phyloP scores from a whole-genome alignment of 2,888 invertebrate species.

The Xanthia togata region DNA sequence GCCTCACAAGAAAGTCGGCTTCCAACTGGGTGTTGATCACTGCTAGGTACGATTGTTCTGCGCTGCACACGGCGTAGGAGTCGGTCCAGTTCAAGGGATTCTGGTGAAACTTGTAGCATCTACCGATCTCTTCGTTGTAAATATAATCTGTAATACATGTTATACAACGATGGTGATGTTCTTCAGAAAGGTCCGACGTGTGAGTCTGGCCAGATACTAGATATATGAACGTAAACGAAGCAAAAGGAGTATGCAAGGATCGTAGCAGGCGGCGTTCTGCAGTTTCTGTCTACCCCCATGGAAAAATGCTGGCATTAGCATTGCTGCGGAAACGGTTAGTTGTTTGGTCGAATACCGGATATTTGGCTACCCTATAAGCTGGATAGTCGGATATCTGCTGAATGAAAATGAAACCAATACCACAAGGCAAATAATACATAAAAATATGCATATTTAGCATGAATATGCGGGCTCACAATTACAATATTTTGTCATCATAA shows the following conservation, averaged over 20 bases:
- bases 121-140: slow-evolving; percentile 69
- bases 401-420: background rate
- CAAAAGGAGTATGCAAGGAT: background rate
- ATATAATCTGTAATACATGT: slow-evolving; percentile 74
- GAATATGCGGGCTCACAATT: too few relatives aligned
- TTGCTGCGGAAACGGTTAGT: background rate
- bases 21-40: slow-evolving; percentile 73
- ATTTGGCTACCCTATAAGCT: background rate
- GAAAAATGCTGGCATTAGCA: too few relatives aligned
- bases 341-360: background rate
- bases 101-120: slow-evolving; percentile 83
- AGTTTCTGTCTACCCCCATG: too few relatives aligned
- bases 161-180: background rate
- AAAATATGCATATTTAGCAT: too few relatives aligned
- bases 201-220: background rate
- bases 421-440: background rate
- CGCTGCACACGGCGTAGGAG: slow-evolving; percentile 75
- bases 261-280: background rate
- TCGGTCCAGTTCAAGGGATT: slow-evolving; percentile 79
- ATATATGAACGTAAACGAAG: background rate
- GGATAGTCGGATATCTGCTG: background rate
- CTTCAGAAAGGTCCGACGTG: background rate
- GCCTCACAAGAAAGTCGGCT: slow-evolving; percentile 45
- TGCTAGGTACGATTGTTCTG: slow-evolving; percentile 79
- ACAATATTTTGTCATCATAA: background rate